Evolutionary conservation across 2,888 invertebrate genomes (phyloP), one percentile per base, ranked within the genome.

Genomic region (Nezara viridula): DNA sequence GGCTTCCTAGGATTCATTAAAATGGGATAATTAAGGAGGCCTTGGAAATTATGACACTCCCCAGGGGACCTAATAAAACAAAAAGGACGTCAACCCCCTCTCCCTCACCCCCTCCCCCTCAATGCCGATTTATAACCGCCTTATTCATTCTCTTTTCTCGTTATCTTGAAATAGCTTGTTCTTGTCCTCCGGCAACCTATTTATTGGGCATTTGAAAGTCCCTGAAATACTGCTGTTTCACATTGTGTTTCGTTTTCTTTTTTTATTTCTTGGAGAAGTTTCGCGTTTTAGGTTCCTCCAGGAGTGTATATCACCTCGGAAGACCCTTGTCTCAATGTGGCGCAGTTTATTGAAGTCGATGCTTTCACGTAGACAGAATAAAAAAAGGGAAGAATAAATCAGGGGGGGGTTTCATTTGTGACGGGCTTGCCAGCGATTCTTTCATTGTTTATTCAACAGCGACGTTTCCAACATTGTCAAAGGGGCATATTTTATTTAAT

Each of bases 21-120:
- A 81, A 81, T 81, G 81, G 81, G 81, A 81, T 81, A 81, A 81
- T 81, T 81, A 81, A 81, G 44, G 81, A 81, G 81, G 81, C 81
- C 81, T 37, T 81, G 81, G 81, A 44, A 81, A 81, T 81, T 81
- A 81, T 81, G 81, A 81, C 81, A 81, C 81, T n/a, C 81, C 44
- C 81, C 9, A 44, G 81, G 81, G 81, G 44, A 44, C 81, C 44
- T 81, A 81, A 81, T 81, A 81, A 81, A 81, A 81, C 81, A 81
- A 81, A 81, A 81, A 44, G 44, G 81, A 81, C 40, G 32, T 66
- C 66, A 66, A 32, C 66, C 32, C 66, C 66, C 66, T 6, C n/a
- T n/a, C n/a, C 81, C 19, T 14, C 24, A 6, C 0, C 16, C 40
- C 77, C 12, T 24, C 4, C 81, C 40, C 81, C 81, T 81, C 81